These are phyloP conservation scores for Oxystoma pomonae DNA, from an alignment of 2,888 invertebrate species.

Conservation along the genomic window DNA sequence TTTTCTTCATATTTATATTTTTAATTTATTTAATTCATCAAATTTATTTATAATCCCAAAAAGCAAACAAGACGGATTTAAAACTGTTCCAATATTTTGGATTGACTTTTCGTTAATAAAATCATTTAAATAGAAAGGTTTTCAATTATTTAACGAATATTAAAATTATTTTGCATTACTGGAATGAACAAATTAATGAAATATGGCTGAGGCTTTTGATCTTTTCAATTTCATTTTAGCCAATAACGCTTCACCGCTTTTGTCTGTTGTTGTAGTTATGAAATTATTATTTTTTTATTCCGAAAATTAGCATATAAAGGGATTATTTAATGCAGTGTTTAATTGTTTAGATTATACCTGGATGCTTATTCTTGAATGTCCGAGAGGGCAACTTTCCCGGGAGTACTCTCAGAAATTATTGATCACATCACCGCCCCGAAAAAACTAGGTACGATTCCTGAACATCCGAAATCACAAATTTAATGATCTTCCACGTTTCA, in stretches of 20 bases:
- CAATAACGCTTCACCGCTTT: background rate
- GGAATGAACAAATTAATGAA: conserved; percentile 23
- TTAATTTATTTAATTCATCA: no score
- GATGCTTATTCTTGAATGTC: no score
- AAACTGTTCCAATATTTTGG: conserved; percentile 21
- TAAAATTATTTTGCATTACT: conserved; percentile 25
- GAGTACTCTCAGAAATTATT: no score
- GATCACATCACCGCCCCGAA: no score
- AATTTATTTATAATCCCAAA: background rate
- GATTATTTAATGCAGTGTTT: no score
- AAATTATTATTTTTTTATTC: background rate
- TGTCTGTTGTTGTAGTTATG: background rate
- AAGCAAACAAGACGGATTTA: conserved; percentile 20
- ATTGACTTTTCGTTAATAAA: conserved; percentile 17
- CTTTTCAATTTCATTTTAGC: conserved; percentile 21
- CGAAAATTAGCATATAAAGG: no score
- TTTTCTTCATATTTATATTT: no score
- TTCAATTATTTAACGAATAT: conserved; percentile 25
- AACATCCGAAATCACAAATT: no score
- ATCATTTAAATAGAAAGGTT: conserved; percentile 20
- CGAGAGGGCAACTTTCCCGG: no score
- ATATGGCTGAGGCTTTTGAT: conserved; percentile 19
- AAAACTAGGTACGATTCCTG: no score
- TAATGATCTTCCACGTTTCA: no score
- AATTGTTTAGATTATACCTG: no score